phyloP scores from a whole-genome alignment of 2,113 vertebrate genomes.

The Rhinopomastus cyanomelas region DNA sequence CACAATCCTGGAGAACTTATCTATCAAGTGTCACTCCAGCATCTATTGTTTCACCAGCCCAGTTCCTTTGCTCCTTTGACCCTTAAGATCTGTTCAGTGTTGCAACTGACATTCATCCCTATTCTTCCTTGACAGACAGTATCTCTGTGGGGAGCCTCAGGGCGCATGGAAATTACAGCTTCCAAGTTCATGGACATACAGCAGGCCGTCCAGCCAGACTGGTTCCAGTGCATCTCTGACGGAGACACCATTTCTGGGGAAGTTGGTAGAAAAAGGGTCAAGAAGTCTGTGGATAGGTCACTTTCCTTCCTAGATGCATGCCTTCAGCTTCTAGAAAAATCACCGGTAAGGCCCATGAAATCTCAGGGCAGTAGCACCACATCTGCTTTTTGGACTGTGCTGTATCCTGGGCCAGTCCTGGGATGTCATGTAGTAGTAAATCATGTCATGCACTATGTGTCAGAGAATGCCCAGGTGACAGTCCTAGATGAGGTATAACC shows the following conservation, averaged over 20 bases:
- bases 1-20: neutral
- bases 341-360: constrained; percentile 74
- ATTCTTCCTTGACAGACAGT: constrained; percentile 76
- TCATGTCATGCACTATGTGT: rapidly evolving
- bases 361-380: neutral
- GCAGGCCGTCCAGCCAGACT: constrained; percentile 85
- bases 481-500: neutral
- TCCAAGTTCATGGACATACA: constrained; percentile 92
- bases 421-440: neutral
- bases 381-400: neutral
- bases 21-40: neutral
- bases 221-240: constrained; percentile 93
- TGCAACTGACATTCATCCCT: neutral
- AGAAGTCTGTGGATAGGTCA: constrained; percentile 91
- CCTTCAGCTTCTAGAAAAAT: constrained; percentile 81
- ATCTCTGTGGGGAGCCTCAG: constrained; percentile 91
- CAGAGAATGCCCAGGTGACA: neutral
- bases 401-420: neutral
- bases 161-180: constrained; percentile 87
- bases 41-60: neutral
- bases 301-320: constrained; percentile 89
- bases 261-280: constrained; percentile 82
- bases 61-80: neutral
- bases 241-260: constrained; percentile 84
- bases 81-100: neutral